Base-by-base conservation (phyloP, 2,888 invertebrate genomes). In the Endomychus coccineus region DNA sequence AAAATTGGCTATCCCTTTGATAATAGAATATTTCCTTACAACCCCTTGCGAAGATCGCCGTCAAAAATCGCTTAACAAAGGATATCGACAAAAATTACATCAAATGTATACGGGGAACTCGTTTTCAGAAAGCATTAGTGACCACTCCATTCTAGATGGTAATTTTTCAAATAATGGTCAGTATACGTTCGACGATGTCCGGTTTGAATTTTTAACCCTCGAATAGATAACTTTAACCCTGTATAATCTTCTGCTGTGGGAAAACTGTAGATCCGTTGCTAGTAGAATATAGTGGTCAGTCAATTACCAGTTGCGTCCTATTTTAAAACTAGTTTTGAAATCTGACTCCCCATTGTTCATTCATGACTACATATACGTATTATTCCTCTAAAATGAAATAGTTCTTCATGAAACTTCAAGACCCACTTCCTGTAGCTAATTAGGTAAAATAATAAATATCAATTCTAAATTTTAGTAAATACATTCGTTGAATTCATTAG, bases 71-170 rank as follows among this genome's bases (percentile, higher is more conserved):
- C 27, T 21, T 33, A 24, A 38, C 38, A 34, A 38, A 28, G 14
- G 28, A 27, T 24, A 33, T 38, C 17, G 28, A 23, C 27, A 32
- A 34, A 38, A 38, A 34, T 34, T 38, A 16, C 34, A 28, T 34
- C 25, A 28, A 28, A 28, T 10, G 33, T 46, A 36, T 49, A 51
- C 48, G 40, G 39, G 46, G 50, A 48, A 55, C 54, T 50, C 51
- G 55, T 55, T 51, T 47, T 36, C 16, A 7, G 34, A 39, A 34
- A 30, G 32, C 36, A 39, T 40, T 47, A 48, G 45, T 51, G 50
- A 53, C 53, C 54, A 45, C 52, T 51, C 39, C 42, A 14, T 16
- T 37, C 27, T 27, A 12, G 31, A 19, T 36, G 30, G 31, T 37
- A 31, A 37, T 31, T 37, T 31, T 37, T 37, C 25, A 27, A 16